Evolutionary conservation across 2,797 vertebrate species (phyloP).

Genomic region (Labroides dimidiatus): DNA sequence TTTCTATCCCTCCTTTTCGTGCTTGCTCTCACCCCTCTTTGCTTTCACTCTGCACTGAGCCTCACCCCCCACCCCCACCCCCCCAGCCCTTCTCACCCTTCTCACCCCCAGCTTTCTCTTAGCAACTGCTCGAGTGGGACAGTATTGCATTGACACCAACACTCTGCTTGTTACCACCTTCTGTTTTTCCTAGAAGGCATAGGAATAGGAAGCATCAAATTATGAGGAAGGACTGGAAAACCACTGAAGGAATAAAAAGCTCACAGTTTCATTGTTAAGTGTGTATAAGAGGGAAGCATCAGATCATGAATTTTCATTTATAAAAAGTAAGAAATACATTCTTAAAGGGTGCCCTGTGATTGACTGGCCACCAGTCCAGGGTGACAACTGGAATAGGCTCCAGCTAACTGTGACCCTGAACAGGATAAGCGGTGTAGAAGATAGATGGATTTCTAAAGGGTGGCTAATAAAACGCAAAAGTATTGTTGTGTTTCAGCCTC

Average conservation of each 20-base stretch:
- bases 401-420: too few relatives aligned
- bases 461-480: too few relatives aligned
- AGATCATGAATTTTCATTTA: background rate
- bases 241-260: background rate
- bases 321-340: background rate
- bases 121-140: conserved; percentile 73
- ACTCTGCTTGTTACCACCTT: conserved; percentile 52
- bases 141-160: conserved; percentile 52
- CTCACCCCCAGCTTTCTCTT: conserved; percentile 57
- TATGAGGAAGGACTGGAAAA: conserved; percentile 2
- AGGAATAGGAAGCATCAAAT: background rate
- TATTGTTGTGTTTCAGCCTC: too few relatives aligned
- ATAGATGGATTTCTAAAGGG: too few relatives aligned
- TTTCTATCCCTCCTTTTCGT: conserved; percentile 81
- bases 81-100: conserved; percentile 31
- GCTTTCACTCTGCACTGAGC: conserved; percentile 62
- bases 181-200: conserved; percentile 3
- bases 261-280: background rate
- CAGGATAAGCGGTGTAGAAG: too few relatives aligned
- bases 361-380: too few relatives aligned
- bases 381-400: too few relatives aligned
- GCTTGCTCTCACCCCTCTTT: conserved; percentile 75
- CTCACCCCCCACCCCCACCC: conserved; percentile 23
- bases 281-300: background rate
- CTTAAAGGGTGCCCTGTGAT: too few relatives aligned